Conservation (phyloP, 2,888 invertebrate genomes). For the Orthosia cruda region DNA sequence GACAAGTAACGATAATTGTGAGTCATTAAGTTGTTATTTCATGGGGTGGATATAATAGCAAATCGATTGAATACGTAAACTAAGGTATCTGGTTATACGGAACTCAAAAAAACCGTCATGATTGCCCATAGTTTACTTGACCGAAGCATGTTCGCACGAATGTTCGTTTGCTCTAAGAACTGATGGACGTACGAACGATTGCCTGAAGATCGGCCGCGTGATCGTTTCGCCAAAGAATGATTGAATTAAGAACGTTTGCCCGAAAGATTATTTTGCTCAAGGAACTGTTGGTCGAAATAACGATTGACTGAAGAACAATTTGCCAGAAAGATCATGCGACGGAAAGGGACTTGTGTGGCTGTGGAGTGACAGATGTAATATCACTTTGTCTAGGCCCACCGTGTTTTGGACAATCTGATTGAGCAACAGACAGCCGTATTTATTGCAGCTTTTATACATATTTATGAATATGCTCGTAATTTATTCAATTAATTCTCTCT, state of each 20-base stretch:
- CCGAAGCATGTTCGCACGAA: too few species aligned
- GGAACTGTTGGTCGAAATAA: neutral
- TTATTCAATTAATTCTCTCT: conserved; percentile 28
- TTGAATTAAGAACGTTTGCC: neutral
- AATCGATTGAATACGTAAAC: too few species aligned
- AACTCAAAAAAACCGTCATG: too few species aligned
- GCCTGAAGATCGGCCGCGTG: neutral
- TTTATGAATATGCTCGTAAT: conserved; percentile 21
- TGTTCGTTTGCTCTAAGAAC: neutral
- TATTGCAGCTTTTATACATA: conserved; percentile 25
- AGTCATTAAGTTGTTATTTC: conserved; percentile 3
- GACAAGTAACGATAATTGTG: conserved; percentile 8
- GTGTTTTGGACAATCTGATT: too few species aligned
- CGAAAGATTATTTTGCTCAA: neutral
- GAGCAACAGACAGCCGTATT: conserved; percentile 5
- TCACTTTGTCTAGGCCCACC: neutral
- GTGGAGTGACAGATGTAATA: neutral
- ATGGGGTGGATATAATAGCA: neutral
- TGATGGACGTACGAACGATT: neutral
- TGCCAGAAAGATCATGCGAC: too few species aligned
- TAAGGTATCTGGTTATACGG: too few species aligned
- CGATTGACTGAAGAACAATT: too few species aligned
- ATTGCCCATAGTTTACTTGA: neutral
- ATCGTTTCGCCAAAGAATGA: neutral
- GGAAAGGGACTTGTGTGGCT: too few species aligned